Base-by-base conservation (phyloP, 2,888 invertebrate genomes). In the Allygus modestus region DNA sequence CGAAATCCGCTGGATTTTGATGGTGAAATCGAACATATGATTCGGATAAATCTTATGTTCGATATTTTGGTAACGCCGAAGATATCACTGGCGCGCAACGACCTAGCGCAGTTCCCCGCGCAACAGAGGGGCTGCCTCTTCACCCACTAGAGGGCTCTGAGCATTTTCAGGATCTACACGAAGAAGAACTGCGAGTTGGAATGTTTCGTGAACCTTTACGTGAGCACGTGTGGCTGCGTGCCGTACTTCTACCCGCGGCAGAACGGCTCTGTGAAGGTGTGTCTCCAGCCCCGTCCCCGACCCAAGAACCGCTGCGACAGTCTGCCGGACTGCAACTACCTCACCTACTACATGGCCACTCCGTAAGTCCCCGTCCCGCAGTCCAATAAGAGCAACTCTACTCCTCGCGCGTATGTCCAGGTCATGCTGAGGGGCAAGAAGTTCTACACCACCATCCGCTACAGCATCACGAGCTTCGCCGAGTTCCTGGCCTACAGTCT, bases 401-500 rank as follows among this genome's bases (percentile, higher is more conserved):
- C 20, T 15, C 54, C 20, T 15, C 54, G 7, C 5, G 54, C 54
- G 2, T 20, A 37, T 20, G 23, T 54, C 4, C 11, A 23, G 23
- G 54, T 23, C 20, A 11, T 54, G 54, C 5, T 54, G 20, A 2
- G 7, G 54, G 54, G 54, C 20, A 5, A 54, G 23, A 5, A 20
- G 20, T 54, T 54, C 54, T 23, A 54, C 23, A 54, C 54, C 20
- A 54, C 54, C 11, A 23, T 54, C 1, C 54, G 23, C 37, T 37
- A 37, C 37, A 37, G 37, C 37, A 37, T 37, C 37, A 37, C 37
- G 37, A 37, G 37, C 9, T 11, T 12, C 54, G 54, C 23, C 7
- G 54, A 54, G 54, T 54, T 54, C 54, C 11, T 54, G 20, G 51
- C 51, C 51, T 51, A 51, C 51, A 51, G 51, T n/a, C n/a, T n/a